Conservation (phyloP, 2,888 invertebrate species). For the Mamestra brassicae region DNA sequence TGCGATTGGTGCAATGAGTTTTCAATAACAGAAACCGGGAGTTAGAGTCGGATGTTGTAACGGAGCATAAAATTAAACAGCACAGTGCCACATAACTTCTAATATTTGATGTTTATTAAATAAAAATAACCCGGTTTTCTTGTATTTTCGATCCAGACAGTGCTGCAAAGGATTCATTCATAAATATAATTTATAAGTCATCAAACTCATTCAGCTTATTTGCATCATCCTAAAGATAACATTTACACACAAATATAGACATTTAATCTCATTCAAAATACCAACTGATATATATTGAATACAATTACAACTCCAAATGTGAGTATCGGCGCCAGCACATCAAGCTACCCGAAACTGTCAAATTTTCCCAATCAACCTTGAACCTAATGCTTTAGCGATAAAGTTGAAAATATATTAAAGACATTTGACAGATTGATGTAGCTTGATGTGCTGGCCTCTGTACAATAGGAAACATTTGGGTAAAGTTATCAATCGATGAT, state of each 20-base stretch:
- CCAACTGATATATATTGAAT: neutral
- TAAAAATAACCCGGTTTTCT: neutral
- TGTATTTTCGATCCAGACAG: neutral
- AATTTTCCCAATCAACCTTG: too few relatives aligned
- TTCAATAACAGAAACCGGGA: too few relatives aligned
- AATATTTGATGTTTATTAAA: neutral
- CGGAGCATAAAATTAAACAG: neutral
- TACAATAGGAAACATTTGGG: constrained; percentile 43
- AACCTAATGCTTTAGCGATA: too few relatives aligned
- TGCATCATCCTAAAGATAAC: neutral
- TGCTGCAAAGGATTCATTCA: neutral
- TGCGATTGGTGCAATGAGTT: too few relatives aligned
- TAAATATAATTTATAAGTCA: neutral
- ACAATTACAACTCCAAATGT: constrained; percentile 5
- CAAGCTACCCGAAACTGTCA: too few relatives aligned
- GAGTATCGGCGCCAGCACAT: neutral
- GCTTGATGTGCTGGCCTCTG: too few relatives aligned
- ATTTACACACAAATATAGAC: neutral
- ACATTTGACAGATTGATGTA: too few relatives aligned
- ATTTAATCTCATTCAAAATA: neutral
- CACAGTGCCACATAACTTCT: neutral
- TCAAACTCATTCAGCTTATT: neutral
- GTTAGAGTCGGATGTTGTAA: neutral
- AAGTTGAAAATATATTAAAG: too few relatives aligned
- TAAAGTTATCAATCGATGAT: constrained; percentile 18